Conservation (phyloP, 2,113 vertebrate genomes). For the Neolamprologus ventralis region DNA sequence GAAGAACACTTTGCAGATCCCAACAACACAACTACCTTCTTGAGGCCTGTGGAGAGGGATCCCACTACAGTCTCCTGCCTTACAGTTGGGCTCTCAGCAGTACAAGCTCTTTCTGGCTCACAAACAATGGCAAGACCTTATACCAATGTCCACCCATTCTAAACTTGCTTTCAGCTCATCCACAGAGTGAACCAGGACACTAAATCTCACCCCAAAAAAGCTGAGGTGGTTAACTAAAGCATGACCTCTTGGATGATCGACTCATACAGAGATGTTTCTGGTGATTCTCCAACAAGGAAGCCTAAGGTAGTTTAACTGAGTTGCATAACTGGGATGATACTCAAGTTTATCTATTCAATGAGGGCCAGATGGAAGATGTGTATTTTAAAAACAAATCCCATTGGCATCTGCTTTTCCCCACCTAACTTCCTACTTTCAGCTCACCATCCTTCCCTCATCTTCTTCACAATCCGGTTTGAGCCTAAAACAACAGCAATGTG, state of each 20-base stretch:
- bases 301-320: slow-evolving; percentile 38
- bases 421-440: not conserved
- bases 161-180: not conserved
- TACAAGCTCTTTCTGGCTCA: not conserved
- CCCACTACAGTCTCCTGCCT: not conserved
- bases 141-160: not conserved
- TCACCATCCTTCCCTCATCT: not conserved
- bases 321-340: slow-evolving; percentile 55
- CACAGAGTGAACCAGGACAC: not conserved
- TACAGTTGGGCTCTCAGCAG: not conserved
- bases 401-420: not conserved
- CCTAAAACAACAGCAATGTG: slow-evolving; percentile 1
- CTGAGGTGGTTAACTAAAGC: not conserved
- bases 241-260: not conserved
- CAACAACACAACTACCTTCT: slow-evolving; percentile 53
- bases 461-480: not conserved
- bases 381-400: slow-evolving; percentile 31
- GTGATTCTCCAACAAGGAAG: slow-evolving; percentile 23
- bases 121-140: slow-evolving; percentile 1
- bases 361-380: slow-evolving; percentile 53
- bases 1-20: slow-evolving; percentile 48
- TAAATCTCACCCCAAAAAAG: not conserved
- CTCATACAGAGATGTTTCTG: slow-evolving; percentile 9
- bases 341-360: slow-evolving; percentile 41
- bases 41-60: not conserved